Percentiles rank a stretch among this genome's conserved stretches.
phyloP scores from a whole-genome alignment of 2,797 vertebrate genomes.

The Uromys caudimaculatus region DNA sequence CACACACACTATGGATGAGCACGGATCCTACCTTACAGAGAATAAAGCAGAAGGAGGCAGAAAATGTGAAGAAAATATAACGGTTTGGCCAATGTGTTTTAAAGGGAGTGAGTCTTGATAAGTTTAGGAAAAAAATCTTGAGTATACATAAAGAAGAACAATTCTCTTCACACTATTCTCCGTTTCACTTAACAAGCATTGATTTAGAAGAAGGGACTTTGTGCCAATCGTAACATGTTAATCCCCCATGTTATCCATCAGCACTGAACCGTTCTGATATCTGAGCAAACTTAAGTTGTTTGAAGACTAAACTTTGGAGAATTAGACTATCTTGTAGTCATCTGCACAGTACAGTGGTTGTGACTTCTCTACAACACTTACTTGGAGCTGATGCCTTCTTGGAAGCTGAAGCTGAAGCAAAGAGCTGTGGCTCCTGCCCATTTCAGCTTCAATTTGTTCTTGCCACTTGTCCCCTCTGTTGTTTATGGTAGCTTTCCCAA shows the following conservation, averaged over 20 bases:
- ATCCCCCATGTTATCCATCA: neutral
- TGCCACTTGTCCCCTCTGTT: neutral
- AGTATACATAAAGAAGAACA: neutral
- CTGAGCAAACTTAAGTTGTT: constrained; percentile 9
- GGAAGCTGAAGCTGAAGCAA: neutral
- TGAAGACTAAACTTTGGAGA: constrained; percentile 26
- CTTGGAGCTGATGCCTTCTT: neutral
- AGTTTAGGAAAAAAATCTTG: constrained; percentile 14
- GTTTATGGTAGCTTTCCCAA: neutral
- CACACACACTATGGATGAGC: neutral
- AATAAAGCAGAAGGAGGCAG: neutral
- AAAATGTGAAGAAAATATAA: neutral
- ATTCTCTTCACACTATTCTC: constrained; percentile 15
- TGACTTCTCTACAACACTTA: neutral
- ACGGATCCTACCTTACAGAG: neutral
- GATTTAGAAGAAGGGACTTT: neutral
- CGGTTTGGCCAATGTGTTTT: neutral
- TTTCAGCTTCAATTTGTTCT: neutral
- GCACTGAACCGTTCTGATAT: neutral
- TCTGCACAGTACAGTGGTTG: neutral
- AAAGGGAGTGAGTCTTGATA: neutral
- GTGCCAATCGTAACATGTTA: neutral
- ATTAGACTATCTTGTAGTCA: neutral
- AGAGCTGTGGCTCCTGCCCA: neutral
- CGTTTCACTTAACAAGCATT: neutral